Evolutionary conservation across 2,888 invertebrate genomes (phyloP).

Genomic region (Zeuzera pyrina): DNA sequence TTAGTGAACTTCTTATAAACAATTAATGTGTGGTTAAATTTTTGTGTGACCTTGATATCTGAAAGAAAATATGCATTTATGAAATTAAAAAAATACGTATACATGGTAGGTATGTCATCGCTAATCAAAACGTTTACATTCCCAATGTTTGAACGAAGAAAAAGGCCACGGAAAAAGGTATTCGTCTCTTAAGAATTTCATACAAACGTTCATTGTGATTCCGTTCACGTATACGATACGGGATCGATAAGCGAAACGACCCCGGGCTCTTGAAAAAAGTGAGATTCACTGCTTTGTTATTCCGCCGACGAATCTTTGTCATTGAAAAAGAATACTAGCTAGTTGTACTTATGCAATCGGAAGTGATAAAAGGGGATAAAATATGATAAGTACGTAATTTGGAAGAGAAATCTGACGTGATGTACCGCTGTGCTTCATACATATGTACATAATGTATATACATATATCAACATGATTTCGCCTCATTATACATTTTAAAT

Average conservation of each 20-base stretch:
- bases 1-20: no score
- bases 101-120: no score
- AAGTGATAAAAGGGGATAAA: conserved; percentile 44
- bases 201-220: conserved; percentile 44
- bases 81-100: no score
- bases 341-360: conserved; percentile 33
- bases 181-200: conserved; percentile 30
- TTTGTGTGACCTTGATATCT: no score
- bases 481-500: no score
- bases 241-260: conserved; percentile 54
- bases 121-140: conserved; percentile 25
- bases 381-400: conserved; percentile 31
- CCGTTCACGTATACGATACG: conserved; percentile 41
- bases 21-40: no score
- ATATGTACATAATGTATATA: no score
- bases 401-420: no score
- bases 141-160: conserved; percentile 23
- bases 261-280: conserved; percentile 40
- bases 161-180: conserved; percentile 19
- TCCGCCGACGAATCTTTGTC: conserved; percentile 47
- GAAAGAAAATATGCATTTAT: no score
- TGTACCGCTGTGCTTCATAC: no score
- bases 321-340: conserved; percentile 49
- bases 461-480: no score
- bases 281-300: conserved; percentile 51